Evolutionary conservation across 1,140 invertebrate species (phyloP), one percentile per base, ranked within the genome.

Genomic region (Antheraea pernyi): DNA sequence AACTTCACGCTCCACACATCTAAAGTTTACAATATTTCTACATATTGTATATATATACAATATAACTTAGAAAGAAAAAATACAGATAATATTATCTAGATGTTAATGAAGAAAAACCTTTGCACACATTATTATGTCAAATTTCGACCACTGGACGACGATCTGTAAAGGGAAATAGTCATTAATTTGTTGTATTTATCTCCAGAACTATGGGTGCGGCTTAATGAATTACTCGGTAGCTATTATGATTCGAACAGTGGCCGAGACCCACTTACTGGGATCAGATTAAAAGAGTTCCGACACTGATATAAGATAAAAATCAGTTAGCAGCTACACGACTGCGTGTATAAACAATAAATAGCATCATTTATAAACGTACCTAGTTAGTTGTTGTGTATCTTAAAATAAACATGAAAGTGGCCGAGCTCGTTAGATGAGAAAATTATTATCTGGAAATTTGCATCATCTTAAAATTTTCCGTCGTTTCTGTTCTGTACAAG

Each of bases 331-430:
- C 46, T 10, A 53, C 46, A 53, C 16, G 46, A 53, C 46, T 53
- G 46, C 46, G 46, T n/a, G 13, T 53, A 53, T 53, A 53, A 53
- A 53, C 46, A 53, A 16, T 53, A 16, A 53, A 53, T 53, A n/a
- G 9, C 46, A 53, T 53, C 46, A 53, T 53, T 53, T 53, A 53
- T 16, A 53, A 11, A 53, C 13, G 13, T 53, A 16, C 46, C 46
- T 53, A 53, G 9, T 10, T 10, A 48, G 46, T 53, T 13, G 46
- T 53, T n/a, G 11, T 53, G 16, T 53, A 16, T 16, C 2, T 13
- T 53, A 53, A 53, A 53, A 53, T 53, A 53, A 53, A 53, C 46
- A 53, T 53, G 13, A 53, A 53, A 53, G 46, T 53, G 46, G 46
- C 16, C 11, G 16, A 53, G 46, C 46, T 53, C 46, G 16, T 53